Percentiles rank a stretch among this genome's conserved stretches.
Evolutionary conservation across 2,113 vertebrate species (phyloP).

Genomic region (Gallinago media): DNA sequence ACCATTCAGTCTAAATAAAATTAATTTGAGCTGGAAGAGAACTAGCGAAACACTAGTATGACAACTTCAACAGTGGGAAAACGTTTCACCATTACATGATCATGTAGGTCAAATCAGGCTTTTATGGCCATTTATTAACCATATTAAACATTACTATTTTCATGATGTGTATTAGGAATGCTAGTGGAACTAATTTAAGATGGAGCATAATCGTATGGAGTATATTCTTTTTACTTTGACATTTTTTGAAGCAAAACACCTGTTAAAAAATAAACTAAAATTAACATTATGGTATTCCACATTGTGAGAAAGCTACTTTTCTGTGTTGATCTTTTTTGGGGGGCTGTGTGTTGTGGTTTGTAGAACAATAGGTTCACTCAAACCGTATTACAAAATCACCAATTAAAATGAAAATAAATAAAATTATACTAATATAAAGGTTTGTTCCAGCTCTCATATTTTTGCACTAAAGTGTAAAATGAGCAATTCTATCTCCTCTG

Average conservation of each 20-base stretch:
- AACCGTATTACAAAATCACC: not conserved
- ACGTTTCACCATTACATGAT: not conserved
- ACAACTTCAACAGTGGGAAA: not conserved
- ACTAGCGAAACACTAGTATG: not conserved
- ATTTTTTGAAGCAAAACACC: not conserved
- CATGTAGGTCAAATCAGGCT: not conserved
- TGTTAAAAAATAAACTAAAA: not conserved
- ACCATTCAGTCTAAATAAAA: not conserved
- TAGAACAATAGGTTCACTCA: not conserved
- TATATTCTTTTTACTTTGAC: not conserved
- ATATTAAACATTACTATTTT: not conserved
- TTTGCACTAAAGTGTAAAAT: not conserved
- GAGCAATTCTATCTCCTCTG: not conserved
- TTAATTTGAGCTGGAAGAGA: not conserved
- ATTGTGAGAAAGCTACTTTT: not conserved
- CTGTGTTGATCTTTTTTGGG: not conserved
- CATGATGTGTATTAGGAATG: not conserved
- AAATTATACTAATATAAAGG: not conserved
- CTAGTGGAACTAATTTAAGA: not conserved
- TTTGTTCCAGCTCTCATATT: not conserved
- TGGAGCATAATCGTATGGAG: accelerated
- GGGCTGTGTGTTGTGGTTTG: too few relatives aligned
- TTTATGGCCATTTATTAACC: not conserved
- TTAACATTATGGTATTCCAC: not conserved
- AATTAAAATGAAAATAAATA: not conserved